phyloP scores from a whole-genome alignment of 2,113 vertebrate species.

The Protobothrops flavoviridis region DNA sequence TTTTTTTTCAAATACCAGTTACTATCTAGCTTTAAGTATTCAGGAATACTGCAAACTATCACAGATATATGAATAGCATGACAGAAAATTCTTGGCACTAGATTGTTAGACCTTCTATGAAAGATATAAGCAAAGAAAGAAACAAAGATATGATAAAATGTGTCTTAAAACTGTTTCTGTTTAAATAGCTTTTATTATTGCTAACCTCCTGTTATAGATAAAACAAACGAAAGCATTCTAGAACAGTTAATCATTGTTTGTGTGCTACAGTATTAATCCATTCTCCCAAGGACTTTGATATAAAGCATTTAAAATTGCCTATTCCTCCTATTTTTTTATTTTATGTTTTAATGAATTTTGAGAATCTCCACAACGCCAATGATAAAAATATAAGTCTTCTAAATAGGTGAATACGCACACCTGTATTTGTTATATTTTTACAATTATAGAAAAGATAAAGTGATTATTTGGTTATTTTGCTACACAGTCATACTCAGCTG shows the following conservation, averaged over 20 bases:
- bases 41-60: constrained; percentile 74
- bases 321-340: neutral
- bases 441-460: neutral
- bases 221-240: constrained; percentile 48
- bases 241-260: constrained; percentile 52
- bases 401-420: neutral
- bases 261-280: constrained; percentile 46
- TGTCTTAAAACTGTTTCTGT: constrained; percentile 31
- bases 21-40: constrained; percentile 66
- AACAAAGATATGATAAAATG: constrained; percentile 60
- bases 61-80: constrained; percentile 77
- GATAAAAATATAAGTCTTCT: neutral
- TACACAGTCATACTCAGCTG: neutral
- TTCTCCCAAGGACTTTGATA: neutral
- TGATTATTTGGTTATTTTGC: neutral
- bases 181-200: constrained; percentile 62
- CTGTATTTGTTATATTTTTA: neutral
- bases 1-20: constrained; percentile 74
- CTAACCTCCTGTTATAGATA: constrained; percentile 61
- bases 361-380: neutral
- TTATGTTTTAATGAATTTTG: neutral
- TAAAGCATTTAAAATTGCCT: neutral
- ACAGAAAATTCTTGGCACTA: constrained; percentile 70
- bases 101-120: constrained; percentile 64
- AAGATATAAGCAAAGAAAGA: constrained; percentile 65